Evolutionary conservation across 35 echinoderm and acorn worm species (phyloP), one percentile per base, ranked within the genome.

Genomic region (Acanthaster planci): DNA sequence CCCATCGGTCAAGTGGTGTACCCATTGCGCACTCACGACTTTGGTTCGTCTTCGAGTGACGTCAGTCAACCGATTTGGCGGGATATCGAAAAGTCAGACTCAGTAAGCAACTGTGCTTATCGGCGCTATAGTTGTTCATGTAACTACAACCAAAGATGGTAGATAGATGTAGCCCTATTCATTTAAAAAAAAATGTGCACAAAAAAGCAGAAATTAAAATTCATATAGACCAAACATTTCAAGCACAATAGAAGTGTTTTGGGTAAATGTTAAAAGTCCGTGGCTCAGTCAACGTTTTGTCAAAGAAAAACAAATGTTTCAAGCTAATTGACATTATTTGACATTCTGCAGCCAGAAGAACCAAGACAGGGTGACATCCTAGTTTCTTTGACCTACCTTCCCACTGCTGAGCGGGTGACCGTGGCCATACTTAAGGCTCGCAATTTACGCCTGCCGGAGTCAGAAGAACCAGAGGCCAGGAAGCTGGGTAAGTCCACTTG

Each of bases 331-430:
- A 4, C 42, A 47, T 12, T 6, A 21, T 76, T 77, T 85, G 37
- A 32, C 40, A 31, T 72, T 38, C 27, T 56, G 40, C 52, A 92
- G 76, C 44, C 60, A 53, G 82, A 56, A 9, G 60, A 90, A 6
- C 38, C 77, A 21, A 84, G 15, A 7, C 51, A 53, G 15, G 94
- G 94, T 34, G 94, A 97, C 21, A 55, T 97, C 31, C 60, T 97
- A 38, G 37, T 97, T 34, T 92, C 87, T 8, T 64, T 97, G 7
- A 97, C 86, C 8, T 97, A 90, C 27, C 72, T 93, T 19, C 94
- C 94, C 26, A 92, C 86, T 42, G 94, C 94, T n/a, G 94, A 97
- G 17, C 68, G 80, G 14, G 29, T 97, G 7, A 97, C 77, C 42
- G 47, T 97, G 1, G 76, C 86, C 37, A 59, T 97, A 30, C 84